A percentile compares a stretch with the other conserved stretches of the same genome.
phyloP scores from a whole-genome alignment of 2,888 invertebrate genomes.

The Aradus depressus region DNA sequence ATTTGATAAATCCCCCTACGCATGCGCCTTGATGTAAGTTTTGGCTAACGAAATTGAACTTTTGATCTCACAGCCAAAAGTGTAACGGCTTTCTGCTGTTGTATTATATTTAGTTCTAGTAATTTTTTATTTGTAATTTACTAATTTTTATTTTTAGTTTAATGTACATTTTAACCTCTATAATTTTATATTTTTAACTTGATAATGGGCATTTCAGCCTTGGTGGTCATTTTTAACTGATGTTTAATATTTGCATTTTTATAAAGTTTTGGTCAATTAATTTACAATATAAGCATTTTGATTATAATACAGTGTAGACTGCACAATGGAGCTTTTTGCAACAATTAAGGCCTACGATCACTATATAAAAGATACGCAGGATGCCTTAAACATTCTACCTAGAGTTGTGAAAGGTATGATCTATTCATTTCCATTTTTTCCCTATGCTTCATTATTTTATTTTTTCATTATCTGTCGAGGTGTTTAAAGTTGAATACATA shows the following conservation, averaged over 20 bases:
- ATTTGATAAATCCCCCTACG: neutral
- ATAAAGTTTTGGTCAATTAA: neutral
- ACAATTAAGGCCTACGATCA: slow-evolving; percentile 1
- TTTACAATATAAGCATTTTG: neutral
- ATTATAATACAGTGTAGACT: too few relatives aligned
- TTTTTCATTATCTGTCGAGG: too few relatives aligned
- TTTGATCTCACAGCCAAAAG: slow-evolving; percentile 1
- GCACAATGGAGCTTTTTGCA: slow-evolving; percentile 3
- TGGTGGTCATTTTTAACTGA: too few relatives aligned
- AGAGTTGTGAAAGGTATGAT: slow-evolving; percentile 9
- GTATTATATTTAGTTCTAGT: neutral
- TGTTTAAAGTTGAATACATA: too few relatives aligned
- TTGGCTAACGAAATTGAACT: slow-evolving; percentile 7
- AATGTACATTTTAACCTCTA: too few relatives aligned
- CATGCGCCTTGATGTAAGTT: slow-evolving; percentile 10
- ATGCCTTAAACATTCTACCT: slow-evolving; percentile 5
- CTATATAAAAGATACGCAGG: slow-evolving; percentile 4
- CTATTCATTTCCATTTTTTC: neutral
- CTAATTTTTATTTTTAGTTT: neutral
- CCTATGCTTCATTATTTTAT: neutral
- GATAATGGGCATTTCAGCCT: too few relatives aligned
- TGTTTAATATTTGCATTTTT: too few relatives aligned
- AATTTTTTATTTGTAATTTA: neutral
- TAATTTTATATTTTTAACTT: too few relatives aligned
- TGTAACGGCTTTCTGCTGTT: slow-evolving; percentile 1